Percentiles rank a stretch among this genome's conserved stretches.
These are phyloP conservation scores for Yponomeuta sedellus DNA, from an alignment of 2,888 invertebrate genomes.

Conservation along the genomic window DNA sequence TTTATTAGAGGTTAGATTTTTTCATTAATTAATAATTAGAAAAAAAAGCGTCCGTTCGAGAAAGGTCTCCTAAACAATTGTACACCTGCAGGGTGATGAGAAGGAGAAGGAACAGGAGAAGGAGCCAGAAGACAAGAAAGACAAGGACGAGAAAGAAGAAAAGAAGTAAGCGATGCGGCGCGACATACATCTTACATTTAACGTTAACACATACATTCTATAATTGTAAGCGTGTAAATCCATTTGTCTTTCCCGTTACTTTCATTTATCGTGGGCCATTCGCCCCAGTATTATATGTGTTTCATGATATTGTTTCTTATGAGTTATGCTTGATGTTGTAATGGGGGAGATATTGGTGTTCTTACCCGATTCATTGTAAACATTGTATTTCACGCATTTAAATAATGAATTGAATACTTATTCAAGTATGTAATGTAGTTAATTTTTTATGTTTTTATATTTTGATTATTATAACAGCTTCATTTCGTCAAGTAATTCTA, in stretches of 20 bases:
- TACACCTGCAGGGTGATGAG: conserved; percentile 80
- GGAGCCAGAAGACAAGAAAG: conserved; percentile 83
- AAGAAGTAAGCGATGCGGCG: conserved; percentile 26
- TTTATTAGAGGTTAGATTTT: too few relatives aligned
- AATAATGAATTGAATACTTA: not conserved
- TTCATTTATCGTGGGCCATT: conserved; percentile 42
- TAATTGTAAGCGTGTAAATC: conserved; percentile 67
- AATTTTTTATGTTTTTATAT: not conserved
- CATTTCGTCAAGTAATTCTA: conserved; percentile 6
- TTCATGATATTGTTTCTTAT: conserved; percentile 27
- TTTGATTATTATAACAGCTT: conserved; percentile 1
- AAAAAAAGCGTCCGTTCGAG: too few relatives aligned
- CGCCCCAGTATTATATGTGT: conserved; percentile 31
- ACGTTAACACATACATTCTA: conserved; percentile 30
- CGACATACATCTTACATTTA: conserved; percentile 22
- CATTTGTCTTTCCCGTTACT: conserved; percentile 71
- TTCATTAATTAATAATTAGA: too few relatives aligned
- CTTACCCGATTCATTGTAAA: conserved; percentile 4
- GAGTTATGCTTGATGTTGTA: conserved; percentile 40
- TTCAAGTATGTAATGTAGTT: conserved; percentile 13
- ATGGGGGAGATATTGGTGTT: conserved; percentile 24
- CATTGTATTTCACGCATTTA: not conserved
- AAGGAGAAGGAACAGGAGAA: conserved; percentile 80
- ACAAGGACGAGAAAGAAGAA: conserved; percentile 78
- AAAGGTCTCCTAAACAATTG: too few relatives aligned